Evolutionary conservation across 2,888 invertebrate species (phyloP), one percentile per base, ranked within the genome.

Genomic region (Drosophila percnosoma): DNA sequence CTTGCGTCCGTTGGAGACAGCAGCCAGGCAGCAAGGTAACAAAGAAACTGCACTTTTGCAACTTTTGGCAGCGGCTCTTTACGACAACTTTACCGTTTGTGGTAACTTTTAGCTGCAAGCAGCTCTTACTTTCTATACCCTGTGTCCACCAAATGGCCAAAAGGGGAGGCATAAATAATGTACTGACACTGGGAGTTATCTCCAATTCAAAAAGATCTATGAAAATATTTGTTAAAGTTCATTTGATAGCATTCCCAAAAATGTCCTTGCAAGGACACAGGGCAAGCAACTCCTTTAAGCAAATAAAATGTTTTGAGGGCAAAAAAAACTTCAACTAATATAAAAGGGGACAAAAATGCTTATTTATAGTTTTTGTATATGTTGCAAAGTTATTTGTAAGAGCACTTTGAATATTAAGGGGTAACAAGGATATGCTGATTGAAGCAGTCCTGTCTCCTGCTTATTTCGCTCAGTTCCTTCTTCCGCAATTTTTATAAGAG

Each of bases 61-160:
- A 84, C 82, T 87, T 88, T 89, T 87, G 68, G 75, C 58, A 62
- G 73, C 70, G 77, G 72, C 87, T 75, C 61, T 52, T 45, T 48
- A 21, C 21, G 21, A 66, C 66, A 86, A 82, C 83, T 87, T 85
- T 86, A 31, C 57, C 78, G 63, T 48, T 77, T 80, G 78, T 67
- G 83, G 72, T 53, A 74, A 73, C 68, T 79, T 78, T 65, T 29
- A 36, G 65, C 62, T 31, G 31, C 61, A 61, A 75, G 70, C 59
- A 71, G 58, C 64, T 68, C 57, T 64, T 67, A 55, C 58, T 58
- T 75, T 66, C 15, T 0, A 24, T 69, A 36, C 55, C 51, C 55
- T 57, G 49, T 34, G 40, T 27, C 18, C 15, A 40, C 10, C 5
- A 13, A 3, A 36, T 24, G 5, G 1, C 24, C 6, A 15, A 24